Evolutionary conservation across 2,797 vertebrate genomes (phyloP), one percentile per base, ranked within the genome.

Genomic region (Phyllotis vaccarum): DNA sequence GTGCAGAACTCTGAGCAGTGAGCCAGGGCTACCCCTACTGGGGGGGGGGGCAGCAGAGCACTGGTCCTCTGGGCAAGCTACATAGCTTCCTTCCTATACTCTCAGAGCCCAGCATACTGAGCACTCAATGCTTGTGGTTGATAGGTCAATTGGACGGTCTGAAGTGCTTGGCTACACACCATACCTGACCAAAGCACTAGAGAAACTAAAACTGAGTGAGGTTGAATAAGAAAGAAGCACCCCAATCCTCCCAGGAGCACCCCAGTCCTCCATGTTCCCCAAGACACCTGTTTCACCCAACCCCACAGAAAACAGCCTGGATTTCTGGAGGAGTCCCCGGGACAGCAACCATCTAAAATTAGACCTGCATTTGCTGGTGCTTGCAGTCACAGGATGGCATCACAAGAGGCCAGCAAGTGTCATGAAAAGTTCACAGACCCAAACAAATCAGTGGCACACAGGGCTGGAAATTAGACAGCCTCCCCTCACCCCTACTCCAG

Each of bases 351-450:
- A 3, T 34, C 83, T 91, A 58, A 96, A 95, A 92, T 89, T 60
- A 95, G 93, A 68, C 89, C 64, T 37, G 27, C 31, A 54, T 14
- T 24, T 3, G n/a, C 12, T 10, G n/a, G 24, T 0, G 43, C 56
- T 93, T 75, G 87, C 72, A 96, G 90, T 89, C 49, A 81, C 90
- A 70, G 58, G 58, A 27, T 43, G 40, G 22, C 92, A 11, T 94
- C 49, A 34, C 92, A 49, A 80, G 82, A 89, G 62, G 58, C 95
- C 90, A 78, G 68, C 95, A 91, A 91, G 96, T 94, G 95, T 88
- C 1, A 0, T 79, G 52, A 75, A 79, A 75, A 40, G 88, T 80
- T 90, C 95, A 75, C 0, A 11, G 92, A 93, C 74, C 19, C 58
- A 92, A 96, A 95, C 91, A 95, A 87, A 68, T 22, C 24, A 0